Evolutionary conservation across 2,888 invertebrate genomes (phyloP).

Genomic region (Sarcophaga carnaria): DNA sequence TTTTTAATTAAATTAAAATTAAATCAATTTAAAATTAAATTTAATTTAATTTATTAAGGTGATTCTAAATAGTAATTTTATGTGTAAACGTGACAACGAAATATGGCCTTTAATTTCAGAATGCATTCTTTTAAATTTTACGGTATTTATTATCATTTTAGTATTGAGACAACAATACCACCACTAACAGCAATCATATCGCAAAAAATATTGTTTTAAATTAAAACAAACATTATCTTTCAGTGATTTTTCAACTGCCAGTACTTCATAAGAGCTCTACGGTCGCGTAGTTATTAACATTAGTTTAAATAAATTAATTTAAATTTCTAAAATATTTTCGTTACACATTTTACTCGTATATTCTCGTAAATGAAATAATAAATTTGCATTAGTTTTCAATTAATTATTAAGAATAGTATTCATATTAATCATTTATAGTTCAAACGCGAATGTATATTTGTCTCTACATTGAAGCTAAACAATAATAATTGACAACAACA

Average conservation of each 20-base stretch:
- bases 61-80: no score
- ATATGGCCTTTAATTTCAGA: neutral
- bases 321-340: slow-evolving; percentile 36
- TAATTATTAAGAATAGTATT: slow-evolving; percentile 37
- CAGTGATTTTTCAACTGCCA: slow-evolving; percentile 52
- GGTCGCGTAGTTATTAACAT: slow-evolving; percentile 23
- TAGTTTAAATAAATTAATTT: slow-evolving; percentile 47
- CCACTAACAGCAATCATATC: slow-evolving; percentile 21
- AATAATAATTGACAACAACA: neutral
- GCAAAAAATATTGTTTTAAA: slow-evolving; percentile 12
- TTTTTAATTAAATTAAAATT: no score
- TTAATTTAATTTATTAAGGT: no score
- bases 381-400: slow-evolving; percentile 3
- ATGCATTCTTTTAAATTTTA: slow-evolving; percentile 36
- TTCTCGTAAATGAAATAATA: no score
- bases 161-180: slow-evolving; percentile 38
- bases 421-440: slow-evolving; percentile 38
- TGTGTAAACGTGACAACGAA: no score
- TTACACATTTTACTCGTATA: neutral
- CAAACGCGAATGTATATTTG: slow-evolving; percentile 33
- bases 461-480: neutral
- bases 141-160: slow-evolving; percentile 39
- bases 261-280: slow-evolving; percentile 47
- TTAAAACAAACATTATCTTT: slow-evolving; percentile 40
- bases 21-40: no score